These are phyloP conservation scores for Acronicta leporina DNA, from an alignment of 2,888 invertebrate genomes.

Conservation along the genomic window DNA sequence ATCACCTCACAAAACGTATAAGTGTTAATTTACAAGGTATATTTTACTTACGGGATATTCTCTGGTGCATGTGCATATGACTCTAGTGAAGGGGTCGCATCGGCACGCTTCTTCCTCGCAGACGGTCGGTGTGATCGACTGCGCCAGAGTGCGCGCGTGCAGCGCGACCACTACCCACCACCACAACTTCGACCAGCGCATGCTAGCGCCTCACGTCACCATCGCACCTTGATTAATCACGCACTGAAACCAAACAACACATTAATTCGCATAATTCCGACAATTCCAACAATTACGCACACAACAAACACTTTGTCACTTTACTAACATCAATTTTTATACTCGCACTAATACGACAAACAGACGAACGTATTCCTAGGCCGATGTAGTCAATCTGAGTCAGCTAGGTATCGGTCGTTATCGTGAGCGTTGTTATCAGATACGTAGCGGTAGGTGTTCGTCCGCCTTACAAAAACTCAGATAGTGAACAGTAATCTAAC, in stretches of 20 bases:
- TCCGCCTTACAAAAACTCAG: conserved; percentile 37
- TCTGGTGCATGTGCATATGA: conserved; percentile 88
- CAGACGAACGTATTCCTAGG: conserved; percentile 52
- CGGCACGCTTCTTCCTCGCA: conserved; percentile 88
- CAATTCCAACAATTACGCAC: conserved; percentile 2
- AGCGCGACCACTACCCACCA: conserved; percentile 74
- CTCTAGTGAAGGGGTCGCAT: conserved; percentile 88
- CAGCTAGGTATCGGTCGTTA: conserved; percentile 78
- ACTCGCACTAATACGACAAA: conserved; percentile 18
- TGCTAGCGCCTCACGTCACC: conserved; percentile 81
- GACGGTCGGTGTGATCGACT: conserved; percentile 73
- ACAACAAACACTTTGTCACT: conserved; percentile 24
- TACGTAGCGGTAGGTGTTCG: conserved; percentile 61
- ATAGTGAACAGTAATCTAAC: conserved; percentile 38
- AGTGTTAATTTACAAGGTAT: not conserved
- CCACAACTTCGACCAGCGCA: conserved; percentile 80
- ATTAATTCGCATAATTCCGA: conserved; percentile 8
- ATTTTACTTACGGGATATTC: conserved; percentile 78
- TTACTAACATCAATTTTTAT: conserved; percentile 23
- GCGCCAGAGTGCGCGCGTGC: conserved; percentile 67
- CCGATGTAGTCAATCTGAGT: conserved; percentile 73
- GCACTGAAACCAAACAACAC: conserved; percentile 60
- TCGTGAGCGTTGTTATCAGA: conserved; percentile 81
- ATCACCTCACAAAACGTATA: conserved; percentile 10
- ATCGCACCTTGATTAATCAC: conserved; percentile 68